Percentiles rank a stretch among this genome's conserved stretches.
phyloP scores from a whole-genome alignment of 2,113 vertebrate genomes.

The Tylochromis polylepis region DNA sequence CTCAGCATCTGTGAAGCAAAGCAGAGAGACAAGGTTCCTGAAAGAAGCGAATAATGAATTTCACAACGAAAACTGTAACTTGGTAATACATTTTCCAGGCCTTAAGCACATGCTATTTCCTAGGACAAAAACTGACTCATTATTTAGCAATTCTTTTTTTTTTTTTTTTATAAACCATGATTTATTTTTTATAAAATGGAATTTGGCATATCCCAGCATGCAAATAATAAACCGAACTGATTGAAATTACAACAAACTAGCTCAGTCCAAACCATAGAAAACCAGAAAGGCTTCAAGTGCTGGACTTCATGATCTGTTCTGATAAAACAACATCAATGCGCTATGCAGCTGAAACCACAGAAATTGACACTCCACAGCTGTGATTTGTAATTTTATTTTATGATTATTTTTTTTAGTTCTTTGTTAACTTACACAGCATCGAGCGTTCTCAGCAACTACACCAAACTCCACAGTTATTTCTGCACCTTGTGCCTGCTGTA shows the following conservation, averaged over 20 bases:
- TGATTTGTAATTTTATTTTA: constrained; percentile 55
- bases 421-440: constrained; percentile 40
- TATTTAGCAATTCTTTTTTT: background rate
- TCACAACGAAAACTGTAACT: background rate
- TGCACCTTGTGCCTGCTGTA: constrained; percentile 5
- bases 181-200: constrained; percentile 14
- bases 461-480: background rate
- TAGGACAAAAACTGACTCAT: background rate
- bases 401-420: background rate
- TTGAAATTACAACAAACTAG: constrained; percentile 13
- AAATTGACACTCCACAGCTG: constrained; percentile 63
- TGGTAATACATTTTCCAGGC: constrained; percentile 8
- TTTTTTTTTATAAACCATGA: background rate
- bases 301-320: constrained; percentile 44
- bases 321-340: constrained; percentile 67
- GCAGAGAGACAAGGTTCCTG: background rate
- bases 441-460: constrained; percentile 42
- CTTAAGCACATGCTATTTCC: background rate
- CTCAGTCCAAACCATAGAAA: constrained; percentile 37
- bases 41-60: background rate
- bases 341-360: constrained; percentile 69
- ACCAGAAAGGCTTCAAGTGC: constrained; percentile 13
- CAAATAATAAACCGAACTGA: constrained; percentile 19
- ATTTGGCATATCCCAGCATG: constrained; percentile 14
- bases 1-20: background rate